Base-by-base conservation (phyloP, 2,888 invertebrate species). In the Miltochrista miniata region DNA sequence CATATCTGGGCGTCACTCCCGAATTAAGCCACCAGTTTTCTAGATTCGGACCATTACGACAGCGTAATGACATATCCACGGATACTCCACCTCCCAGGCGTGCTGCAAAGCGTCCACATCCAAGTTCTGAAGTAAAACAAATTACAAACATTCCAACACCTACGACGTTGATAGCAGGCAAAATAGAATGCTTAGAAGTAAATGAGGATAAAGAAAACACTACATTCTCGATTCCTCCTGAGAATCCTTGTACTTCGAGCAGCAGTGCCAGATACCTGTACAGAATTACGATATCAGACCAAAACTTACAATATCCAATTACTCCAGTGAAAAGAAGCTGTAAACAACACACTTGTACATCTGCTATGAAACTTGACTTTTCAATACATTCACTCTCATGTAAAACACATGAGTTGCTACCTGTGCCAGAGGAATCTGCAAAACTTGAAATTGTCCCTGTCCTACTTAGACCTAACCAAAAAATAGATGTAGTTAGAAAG, bases 251-350 rank as follows among this genome's bases (percentile, higher is more conserved):
- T 34, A 62, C 64, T 40, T 54, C 60, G 42, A 72, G 65, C 42
- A 68, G 56, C 34, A 59, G 55, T 42, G 60, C 48, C 35, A 71
- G 60, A 56, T 68, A 56, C 39, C 56, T 73, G 33, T 59, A 48
- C 33, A 62, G 59, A 54, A 38, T 70, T 30, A 64, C 61, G 29
- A 46, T 69, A 36, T 64, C 74, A 56, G 74, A 73, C 11, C 66
- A 74, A 51, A 68, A 79, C 46, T 56, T 72, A 38, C 70, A 81
- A 40, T 86, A 85, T 60, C 90, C 90, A 51, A 79, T 84, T 39
- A 91, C 90, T 64, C 90, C 90, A 54, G 74, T 90, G 18, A 91
- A 91, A 61, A 83, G 70, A 52, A 85, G 79, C 61, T 87, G 87
- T 62, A 83, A 76, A 50, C 62, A 76, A 48, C 85, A 81, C 49